Evolutionary conservation across 1,140 invertebrate species (phyloP), one percentile per base, ranked within the genome.

Genomic region (Acromyrmex charruanus): DNA sequence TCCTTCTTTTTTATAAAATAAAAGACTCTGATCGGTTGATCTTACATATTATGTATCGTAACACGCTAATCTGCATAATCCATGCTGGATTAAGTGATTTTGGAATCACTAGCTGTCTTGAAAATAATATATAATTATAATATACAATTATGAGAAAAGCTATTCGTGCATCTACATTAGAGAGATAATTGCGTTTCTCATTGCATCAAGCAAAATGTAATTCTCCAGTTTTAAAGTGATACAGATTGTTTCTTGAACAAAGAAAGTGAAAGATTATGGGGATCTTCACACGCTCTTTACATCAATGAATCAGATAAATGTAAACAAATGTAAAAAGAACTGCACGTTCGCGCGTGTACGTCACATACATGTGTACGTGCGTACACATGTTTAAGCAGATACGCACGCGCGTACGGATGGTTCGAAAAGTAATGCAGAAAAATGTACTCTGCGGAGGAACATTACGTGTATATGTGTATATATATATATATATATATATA

Each of bases 271-370:
- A 61, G 39, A 51, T 35, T 59, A 12, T 35, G 25, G 25, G 44
- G 55, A 84, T 61, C 53, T 74, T 84, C 53, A 59, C 68, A 82
- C 80, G 71, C 69, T 75, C 69, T 61, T 84, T 84, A 51, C 55
- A 59, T 49, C 25, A 59, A 61, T 59, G 58, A 82, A 74, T 59
- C 69, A 31, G n/a, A 53, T 53, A 51, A 72, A 72, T 28, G 12
- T 82, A 82, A 59, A 82, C 14, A 39, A 81, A 55, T 39, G 65
- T 71, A 55, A 80, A 69, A 49, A 21, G 51, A 65, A 18, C 39
- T 39, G 51, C 31, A 44, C 61, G 31, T 69, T 25, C 53, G 49
- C 51, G n/a, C 28, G 63, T 49, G 14, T 66, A 28, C 18, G 44
- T 79, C 0, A 12, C 28, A 31, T 53, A 18, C 35, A 3, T 51